phyloP scores from a whole-genome alignment of 2,888 invertebrate genomes.

The Tetramorium bicarinatum region DNA sequence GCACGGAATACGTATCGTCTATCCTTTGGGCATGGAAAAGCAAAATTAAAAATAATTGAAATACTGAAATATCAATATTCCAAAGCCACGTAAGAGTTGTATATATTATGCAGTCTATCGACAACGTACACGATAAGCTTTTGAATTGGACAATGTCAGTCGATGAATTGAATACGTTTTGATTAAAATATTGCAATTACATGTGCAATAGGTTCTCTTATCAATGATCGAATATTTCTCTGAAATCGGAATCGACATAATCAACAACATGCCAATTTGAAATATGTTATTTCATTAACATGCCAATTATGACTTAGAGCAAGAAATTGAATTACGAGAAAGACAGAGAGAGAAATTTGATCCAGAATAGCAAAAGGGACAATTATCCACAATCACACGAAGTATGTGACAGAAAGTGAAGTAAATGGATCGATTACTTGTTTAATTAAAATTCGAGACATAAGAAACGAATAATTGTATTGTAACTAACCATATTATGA shows the following conservation, averaged over 20 bases:
- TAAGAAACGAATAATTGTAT: neutral
- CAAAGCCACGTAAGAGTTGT: conserved; percentile 22
- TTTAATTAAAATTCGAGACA: neutral
- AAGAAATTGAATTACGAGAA: neutral
- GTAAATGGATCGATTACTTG: neutral
- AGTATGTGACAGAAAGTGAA: neutral
- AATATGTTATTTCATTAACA: neutral
- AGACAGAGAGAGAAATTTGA: neutral
- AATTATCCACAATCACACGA: neutral
- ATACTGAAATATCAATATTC: neutral
- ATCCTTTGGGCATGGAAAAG: neutral
- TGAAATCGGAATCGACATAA: conserved; percentile 1
- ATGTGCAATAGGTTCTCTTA: neutral
- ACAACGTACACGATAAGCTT: conserved; percentile 1
- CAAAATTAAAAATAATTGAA: conserved; percentile 12
- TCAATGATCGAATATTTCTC: neutral
- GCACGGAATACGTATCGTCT: conserved; percentile 3
- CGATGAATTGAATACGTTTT: conserved; percentile 9
- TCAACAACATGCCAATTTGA: neutral
- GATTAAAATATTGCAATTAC: neutral
- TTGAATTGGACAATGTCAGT: neutral
- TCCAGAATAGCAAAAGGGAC: neutral
- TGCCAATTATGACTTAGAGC: neutral
- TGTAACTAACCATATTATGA: neutral
- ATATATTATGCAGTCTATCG: neutral